phyloP scores from a whole-genome alignment of 2,797 vertebrate genomes.

The Heterohyrax brucei region DNA sequence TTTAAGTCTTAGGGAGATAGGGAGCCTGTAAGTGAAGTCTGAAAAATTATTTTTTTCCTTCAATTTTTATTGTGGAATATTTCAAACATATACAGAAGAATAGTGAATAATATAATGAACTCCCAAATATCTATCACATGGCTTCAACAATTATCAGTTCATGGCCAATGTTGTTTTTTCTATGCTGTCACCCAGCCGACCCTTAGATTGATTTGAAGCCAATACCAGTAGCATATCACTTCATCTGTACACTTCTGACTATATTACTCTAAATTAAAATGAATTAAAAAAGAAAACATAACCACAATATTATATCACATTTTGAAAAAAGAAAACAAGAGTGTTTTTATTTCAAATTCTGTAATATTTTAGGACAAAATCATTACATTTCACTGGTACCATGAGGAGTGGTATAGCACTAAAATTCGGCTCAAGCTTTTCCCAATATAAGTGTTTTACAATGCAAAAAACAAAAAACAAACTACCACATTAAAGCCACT shows the following conservation, averaged over 20 bases:
- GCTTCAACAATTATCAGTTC: slow-evolving; percentile 71
- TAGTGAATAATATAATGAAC: slow-evolving; percentile 72
- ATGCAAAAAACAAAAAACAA: slow-evolving; percentile 6
- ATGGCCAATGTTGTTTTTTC: slow-evolving; percentile 55
- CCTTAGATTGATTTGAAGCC: slow-evolving; percentile 67
- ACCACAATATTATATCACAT: slow-evolving; percentile 62
- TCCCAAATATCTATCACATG: slow-evolving; percentile 75
- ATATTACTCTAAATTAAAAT: slow-evolving; percentile 72
- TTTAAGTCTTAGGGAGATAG: background rate
- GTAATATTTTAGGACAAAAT: slow-evolving; percentile 49
- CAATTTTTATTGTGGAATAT: slow-evolving; percentile 84
- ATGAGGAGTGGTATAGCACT: slow-evolving; percentile 63
- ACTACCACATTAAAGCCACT: slow-evolving; percentile 35
- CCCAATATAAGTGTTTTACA: slow-evolving; percentile 27
- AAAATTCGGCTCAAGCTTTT: slow-evolving; percentile 66
- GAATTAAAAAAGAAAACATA: slow-evolving; percentile 58
- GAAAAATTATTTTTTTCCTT: slow-evolving; percentile 38
- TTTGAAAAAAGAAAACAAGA: slow-evolving; percentile 26
- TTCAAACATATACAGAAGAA: slow-evolving; percentile 85
- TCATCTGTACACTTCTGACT: slow-evolving; percentile 69
- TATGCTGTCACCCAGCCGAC: slow-evolving; percentile 62
- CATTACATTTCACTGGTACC: slow-evolving; percentile 67
- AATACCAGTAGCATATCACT: slow-evolving; percentile 60
- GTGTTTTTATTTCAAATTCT: slow-evolving; percentile 74
- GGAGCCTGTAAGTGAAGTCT: slow-evolving; percentile 49